Conservation (phyloP, 1,140 invertebrate species). For the Saxidomus purpurata region DNA sequence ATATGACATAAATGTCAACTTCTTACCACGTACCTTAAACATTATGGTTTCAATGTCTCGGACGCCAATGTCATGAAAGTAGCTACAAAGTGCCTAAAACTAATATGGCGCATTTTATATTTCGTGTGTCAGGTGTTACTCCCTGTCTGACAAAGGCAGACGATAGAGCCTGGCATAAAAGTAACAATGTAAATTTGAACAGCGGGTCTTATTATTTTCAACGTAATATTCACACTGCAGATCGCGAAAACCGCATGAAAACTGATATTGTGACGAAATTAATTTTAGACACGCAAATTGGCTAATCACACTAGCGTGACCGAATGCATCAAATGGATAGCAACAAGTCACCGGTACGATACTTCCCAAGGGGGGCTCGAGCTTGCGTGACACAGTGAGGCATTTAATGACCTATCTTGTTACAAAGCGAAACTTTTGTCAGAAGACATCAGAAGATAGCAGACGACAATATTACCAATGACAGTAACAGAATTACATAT, state of each 20-base stretch:
- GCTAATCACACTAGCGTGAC: constrained; percentile 1
- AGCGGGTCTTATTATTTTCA: not conserved
- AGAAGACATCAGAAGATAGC: not conserved
- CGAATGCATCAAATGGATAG: not conserved
- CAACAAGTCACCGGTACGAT: not conserved
- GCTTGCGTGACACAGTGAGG: not conserved
- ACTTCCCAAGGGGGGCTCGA: not conserved
- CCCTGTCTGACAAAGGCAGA: no score
- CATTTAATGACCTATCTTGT: constrained; percentile 14
- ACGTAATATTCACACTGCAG: not conserved
- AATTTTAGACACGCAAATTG: constrained; percentile 4
- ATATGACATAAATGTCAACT: no score
- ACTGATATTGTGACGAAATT: not conserved
- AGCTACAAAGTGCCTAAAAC: no score
- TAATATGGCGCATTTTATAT: no score
- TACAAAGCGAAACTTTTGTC: not conserved
- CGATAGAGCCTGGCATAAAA: no score
- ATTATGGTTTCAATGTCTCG: no score
- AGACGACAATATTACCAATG: not conserved
- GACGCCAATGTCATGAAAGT: no score
- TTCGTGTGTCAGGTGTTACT: no score
- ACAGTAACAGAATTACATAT: constrained; percentile 8
- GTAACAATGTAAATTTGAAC: no score
- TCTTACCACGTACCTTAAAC: no score
- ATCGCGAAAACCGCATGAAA: not conserved